phyloP scores from a whole-genome alignment of 2,888 invertebrate species.

The Agrilus biguttatus region DNA sequence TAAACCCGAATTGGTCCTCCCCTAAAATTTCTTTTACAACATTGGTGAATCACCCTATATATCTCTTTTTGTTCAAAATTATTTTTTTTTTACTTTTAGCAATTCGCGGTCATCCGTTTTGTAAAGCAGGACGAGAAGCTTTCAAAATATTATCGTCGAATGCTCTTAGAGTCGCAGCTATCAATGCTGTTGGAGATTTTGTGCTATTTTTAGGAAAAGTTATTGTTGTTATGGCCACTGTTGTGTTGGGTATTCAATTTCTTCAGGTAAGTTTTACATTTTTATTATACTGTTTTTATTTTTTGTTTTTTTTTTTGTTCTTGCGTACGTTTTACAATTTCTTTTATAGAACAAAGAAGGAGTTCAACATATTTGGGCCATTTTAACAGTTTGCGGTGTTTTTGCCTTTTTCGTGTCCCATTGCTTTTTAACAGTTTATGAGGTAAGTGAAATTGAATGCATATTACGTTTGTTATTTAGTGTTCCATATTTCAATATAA shows the following conservation, averaged over 20 bases:
- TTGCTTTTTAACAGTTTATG: constrained; percentile 58
- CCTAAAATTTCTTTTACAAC: too few species aligned
- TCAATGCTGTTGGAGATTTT: constrained; percentile 63
- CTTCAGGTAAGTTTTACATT: constrained; percentile 36
- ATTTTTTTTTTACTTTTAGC: constrained; percentile 31
- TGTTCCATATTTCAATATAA: too few species aligned
- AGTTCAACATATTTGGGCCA: constrained; percentile 45
- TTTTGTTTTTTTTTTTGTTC: constrained; percentile 1
- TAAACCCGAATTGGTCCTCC: too few species aligned
- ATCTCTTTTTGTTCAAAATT: not conserved
- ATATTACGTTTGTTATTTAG: too few species aligned
- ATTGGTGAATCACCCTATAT: too few species aligned
- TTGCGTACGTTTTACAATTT: constrained; percentile 2
- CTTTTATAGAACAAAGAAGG: constrained; percentile 36
- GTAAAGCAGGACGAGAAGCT: constrained; percentile 44
- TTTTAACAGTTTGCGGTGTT: constrained; percentile 44
- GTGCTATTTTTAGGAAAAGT: constrained; percentile 54
- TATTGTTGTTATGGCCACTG: constrained; percentile 45
- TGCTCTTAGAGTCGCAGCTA: constrained; percentile 48
- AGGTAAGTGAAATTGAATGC: constrained; percentile 37
- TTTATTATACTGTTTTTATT: too few species aligned
- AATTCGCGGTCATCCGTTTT: constrained; percentile 51
- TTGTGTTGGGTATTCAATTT: constrained; percentile 44
- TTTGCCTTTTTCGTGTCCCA: constrained; percentile 56
- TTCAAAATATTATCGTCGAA: constrained; percentile 46